phyloP scores from a whole-genome alignment of 1,140 invertebrate species.

The Cyclargus thomasi region DNA sequence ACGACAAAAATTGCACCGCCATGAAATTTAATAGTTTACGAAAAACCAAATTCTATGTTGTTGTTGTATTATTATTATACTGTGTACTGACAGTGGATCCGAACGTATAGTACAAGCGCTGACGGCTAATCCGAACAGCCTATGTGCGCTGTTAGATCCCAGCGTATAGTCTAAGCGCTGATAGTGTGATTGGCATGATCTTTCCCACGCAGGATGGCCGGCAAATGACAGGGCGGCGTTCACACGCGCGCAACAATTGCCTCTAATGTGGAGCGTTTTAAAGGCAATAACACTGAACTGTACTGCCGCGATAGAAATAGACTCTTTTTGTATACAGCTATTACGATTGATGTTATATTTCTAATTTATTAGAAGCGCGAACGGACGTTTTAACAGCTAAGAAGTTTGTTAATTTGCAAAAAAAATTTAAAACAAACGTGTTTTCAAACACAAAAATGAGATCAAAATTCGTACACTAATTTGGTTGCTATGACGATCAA shows the following conservation, averaged over 20 bases:
- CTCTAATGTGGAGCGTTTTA: constrained; percentile 2
- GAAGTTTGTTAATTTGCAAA: too few species aligned
- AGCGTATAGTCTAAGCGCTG: background rate
- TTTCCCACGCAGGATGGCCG: constrained; percentile 32
- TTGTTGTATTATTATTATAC: background rate
- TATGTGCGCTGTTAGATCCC: too few species aligned
- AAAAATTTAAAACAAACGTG: too few species aligned
- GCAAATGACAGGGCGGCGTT: constrained; percentile 38
- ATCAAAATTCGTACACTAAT: too few species aligned
- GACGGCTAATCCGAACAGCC: background rate
- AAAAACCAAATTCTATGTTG: too few species aligned
- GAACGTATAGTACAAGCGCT: background rate
- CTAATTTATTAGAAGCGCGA: too few species aligned
- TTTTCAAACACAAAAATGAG: too few species aligned
- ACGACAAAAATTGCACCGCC: too few species aligned
- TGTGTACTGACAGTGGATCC: background rate
- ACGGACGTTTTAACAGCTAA: too few species aligned
- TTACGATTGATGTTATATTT: background rate
- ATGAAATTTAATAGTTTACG: too few species aligned
- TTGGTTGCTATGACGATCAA: too few species aligned
- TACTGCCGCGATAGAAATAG: background rate
- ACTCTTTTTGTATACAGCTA: background rate
- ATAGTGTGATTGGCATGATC: background rate
- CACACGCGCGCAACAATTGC: constrained; percentile 28
- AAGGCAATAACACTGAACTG: background rate